Evolutionary conservation across 2,888 invertebrate genomes (phyloP).

Genomic region (Pammene aurita): DNA sequence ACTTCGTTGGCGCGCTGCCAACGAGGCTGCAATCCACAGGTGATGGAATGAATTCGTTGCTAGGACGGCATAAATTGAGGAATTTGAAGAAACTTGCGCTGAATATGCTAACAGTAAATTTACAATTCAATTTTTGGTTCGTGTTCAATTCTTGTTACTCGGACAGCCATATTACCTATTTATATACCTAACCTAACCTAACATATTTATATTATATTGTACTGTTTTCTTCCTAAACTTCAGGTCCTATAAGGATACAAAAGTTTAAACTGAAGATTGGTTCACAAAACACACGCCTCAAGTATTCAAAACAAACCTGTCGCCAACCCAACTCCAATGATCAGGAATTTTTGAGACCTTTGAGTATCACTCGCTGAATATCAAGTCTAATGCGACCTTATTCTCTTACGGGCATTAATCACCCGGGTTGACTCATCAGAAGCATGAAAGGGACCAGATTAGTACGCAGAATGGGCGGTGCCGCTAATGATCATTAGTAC

Average conservation of each 20-base stretch:
- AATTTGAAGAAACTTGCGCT: slow-evolving; percentile 19
- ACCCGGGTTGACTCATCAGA: slow-evolving; percentile 19
- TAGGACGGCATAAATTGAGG: slow-evolving; percentile 21
- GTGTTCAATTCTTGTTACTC: neutral
- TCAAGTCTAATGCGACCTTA: neutral
- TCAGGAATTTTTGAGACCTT: too few species aligned
- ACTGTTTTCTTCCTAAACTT: too few species aligned
- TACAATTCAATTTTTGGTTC: slow-evolving; percentile 16
- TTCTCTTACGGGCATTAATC: slow-evolving; percentile 19
- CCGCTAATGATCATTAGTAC: slow-evolving; percentile 31
- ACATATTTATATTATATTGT: too few species aligned
- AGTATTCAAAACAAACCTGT: too few species aligned
- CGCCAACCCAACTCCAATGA: too few species aligned
- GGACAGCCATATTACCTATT: too few species aligned
- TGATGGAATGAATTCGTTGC: slow-evolving; percentile 43
- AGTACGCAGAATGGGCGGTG: slow-evolving; percentile 15
- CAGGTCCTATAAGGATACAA: too few species aligned
- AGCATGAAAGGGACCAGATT: slow-evolving; percentile 20
- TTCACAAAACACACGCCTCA: too few species aligned
- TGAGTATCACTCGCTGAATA: neutral
- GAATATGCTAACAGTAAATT: slow-evolving; percentile 23
- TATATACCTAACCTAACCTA: too few species aligned
- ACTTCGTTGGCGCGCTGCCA: slow-evolving; percentile 47
- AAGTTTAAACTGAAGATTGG: too few species aligned
- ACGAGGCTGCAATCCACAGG: slow-evolving; percentile 50